These are phyloP conservation scores for Cottoperca gobio DNA, from an alignment of 2,797 vertebrate genomes.

Conservation along the genomic window DNA sequence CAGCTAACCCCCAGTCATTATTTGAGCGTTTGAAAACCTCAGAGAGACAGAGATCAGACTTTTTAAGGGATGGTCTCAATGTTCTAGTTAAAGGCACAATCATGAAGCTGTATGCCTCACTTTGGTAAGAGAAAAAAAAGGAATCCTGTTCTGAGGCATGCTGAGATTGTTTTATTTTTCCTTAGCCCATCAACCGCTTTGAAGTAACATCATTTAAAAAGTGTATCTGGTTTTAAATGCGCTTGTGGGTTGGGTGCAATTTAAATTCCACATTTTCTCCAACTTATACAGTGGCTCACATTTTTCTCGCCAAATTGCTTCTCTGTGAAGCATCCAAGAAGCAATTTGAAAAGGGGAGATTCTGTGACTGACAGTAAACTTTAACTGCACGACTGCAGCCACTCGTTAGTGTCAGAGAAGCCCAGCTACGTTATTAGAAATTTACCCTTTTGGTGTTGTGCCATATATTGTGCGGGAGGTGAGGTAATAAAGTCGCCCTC, in stretches of 20 bases:
- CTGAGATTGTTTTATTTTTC: slow-evolving; percentile 34
- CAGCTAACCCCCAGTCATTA: slow-evolving; percentile 40
- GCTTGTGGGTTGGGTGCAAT: slow-evolving; percentile 24
- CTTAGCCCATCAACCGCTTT: slow-evolving; percentile 32
- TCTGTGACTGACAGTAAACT: slow-evolving; percentile 70
- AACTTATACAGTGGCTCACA: slow-evolving; percentile 48
- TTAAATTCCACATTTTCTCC: slow-evolving; percentile 31
- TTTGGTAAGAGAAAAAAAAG: slow-evolving; percentile 21
- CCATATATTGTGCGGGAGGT: slow-evolving; percentile 64
- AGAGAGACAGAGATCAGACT: slow-evolving; percentile 28
- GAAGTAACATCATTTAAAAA: slow-evolving; percentile 39
- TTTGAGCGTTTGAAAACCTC: slow-evolving; percentile 39
- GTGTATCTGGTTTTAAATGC: slow-evolving; percentile 24
- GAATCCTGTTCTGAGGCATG: background rate
- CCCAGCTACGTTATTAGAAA: slow-evolving; percentile 65
- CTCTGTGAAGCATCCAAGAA: slow-evolving; percentile 65
- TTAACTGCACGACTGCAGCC: slow-evolving; percentile 51
- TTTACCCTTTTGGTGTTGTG: slow-evolving; percentile 68
- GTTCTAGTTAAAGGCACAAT: slow-evolving; percentile 22
- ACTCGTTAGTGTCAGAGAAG: slow-evolving; percentile 72
- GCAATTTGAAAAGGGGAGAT: slow-evolving; percentile 58
- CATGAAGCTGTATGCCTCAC: slow-evolving; percentile 17
- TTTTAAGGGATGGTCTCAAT: slow-evolving; percentile 4
- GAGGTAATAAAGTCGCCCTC: slow-evolving; percentile 68
- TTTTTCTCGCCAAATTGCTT: slow-evolving; percentile 67